Evolutionary conservation across 2,797 vertebrate genomes (phyloP).

Genomic region (Denticeps clupeoides): DNA sequence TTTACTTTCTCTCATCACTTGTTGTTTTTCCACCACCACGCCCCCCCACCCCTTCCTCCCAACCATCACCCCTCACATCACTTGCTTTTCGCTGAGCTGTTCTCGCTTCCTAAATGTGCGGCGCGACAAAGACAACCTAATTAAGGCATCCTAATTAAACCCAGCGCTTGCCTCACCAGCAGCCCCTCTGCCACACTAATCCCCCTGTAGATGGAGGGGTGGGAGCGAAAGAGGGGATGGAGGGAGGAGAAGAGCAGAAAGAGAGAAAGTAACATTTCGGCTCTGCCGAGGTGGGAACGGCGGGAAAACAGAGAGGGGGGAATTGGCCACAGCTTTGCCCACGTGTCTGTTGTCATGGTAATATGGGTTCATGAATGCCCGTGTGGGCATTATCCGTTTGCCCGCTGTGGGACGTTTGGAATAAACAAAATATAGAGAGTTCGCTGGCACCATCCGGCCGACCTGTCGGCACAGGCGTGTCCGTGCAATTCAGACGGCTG

Average conservation of each 20-base stretch:
- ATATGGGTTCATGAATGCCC: slow-evolving; percentile 23
- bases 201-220: not conserved
- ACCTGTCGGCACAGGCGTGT: too few relatives aligned
- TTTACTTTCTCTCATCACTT: not conserved
- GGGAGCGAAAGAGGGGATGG: not conserved
- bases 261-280: not conserved
- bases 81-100: slow-evolving; percentile 13
- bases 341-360: slow-evolving; percentile 24
- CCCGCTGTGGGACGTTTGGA: too few relatives aligned
- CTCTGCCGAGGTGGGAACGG: not conserved
- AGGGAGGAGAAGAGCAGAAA: not conserved
- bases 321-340: slow-evolving; percentile 19
- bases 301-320: slow-evolving; percentile 3
- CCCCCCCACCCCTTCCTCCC: not conserved
- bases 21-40: not conserved
- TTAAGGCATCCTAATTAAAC: slow-evolving; percentile 39
- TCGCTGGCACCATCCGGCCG: too few relatives aligned
- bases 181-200: slow-evolving; percentile 14
- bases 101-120: slow-evolving; percentile 29
- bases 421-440: too few relatives aligned
- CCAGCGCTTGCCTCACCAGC: slow-evolving; percentile 24
- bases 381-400: slow-evolving; percentile 6
- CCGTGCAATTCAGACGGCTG: too few relatives aligned
- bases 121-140: slow-evolving; percentile 38
- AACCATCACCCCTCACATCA: not conserved